Conservation (phyloP, 2,113 vertebrate species). For the human region GRCh38 chr2:42274001-42274500, state of each 20-base stretch:
- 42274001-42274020: background rate
- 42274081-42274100: background rate
- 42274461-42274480: background rate
- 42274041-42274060: background rate
- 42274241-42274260: background rate
- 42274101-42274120: background rate
- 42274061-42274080: background rate
- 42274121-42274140: background rate
- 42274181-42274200: background rate
- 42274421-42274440: background rate
- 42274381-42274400: background rate
- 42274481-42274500: background rate
- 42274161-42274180: background rate
- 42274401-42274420: background rate
- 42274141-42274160: background rate
- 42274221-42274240: background rate
- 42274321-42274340: background rate
- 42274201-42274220: conserved; percentile 10
- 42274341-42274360: background rate
- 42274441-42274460: background rate
- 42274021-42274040: background rate
- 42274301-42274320: background rate
- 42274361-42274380: background rate
- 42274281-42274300: background rate
- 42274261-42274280: background rate